These are phyloP conservation scores for Agelastica alni DNA, from an alignment of 2,888 invertebrate genomes.

Conservation along the genomic window DNA sequence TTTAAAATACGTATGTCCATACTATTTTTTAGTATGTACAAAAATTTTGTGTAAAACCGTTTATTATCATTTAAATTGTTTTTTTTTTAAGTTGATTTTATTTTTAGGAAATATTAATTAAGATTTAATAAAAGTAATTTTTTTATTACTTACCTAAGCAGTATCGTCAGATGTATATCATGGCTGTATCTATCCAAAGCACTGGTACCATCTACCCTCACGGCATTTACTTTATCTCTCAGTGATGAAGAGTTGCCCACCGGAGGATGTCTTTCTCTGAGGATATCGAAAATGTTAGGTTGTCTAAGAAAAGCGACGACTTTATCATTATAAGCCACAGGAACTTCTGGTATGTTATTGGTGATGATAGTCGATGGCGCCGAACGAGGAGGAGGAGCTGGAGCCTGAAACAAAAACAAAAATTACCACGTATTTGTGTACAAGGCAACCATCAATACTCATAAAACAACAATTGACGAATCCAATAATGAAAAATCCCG, in stretches of 20 bases:
- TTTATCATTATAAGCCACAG: constrained; percentile 93
- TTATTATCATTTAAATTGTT: no score
- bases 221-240: constrained; percentile 84
- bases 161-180: constrained; percentile 90
- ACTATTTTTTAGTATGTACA: no score
- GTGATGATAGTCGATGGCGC: constrained; percentile 49
- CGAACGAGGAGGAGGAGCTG: constrained; percentile 69
- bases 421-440: no score
- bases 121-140: no score
- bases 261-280: constrained; percentile 80
- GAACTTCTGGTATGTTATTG: constrained; percentile 66
- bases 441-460: no score
- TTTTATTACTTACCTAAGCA: constrained; percentile 81
- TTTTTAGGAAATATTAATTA: no score
- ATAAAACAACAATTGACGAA: no score
- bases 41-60: no score
- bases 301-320: constrained; percentile 95
- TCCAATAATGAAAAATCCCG: no score
- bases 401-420: constrained; percentile 63
- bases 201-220: constrained; percentile 85
- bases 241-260: constrained; percentile 73
- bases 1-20: no score
- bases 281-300: constrained; percentile 89
- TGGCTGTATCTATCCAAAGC: constrained; percentile 86
- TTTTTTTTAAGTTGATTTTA: no score